Evolutionary conservation across 2,113 vertebrate species (phyloP).

Genomic region (Canis aureus): DNA sequence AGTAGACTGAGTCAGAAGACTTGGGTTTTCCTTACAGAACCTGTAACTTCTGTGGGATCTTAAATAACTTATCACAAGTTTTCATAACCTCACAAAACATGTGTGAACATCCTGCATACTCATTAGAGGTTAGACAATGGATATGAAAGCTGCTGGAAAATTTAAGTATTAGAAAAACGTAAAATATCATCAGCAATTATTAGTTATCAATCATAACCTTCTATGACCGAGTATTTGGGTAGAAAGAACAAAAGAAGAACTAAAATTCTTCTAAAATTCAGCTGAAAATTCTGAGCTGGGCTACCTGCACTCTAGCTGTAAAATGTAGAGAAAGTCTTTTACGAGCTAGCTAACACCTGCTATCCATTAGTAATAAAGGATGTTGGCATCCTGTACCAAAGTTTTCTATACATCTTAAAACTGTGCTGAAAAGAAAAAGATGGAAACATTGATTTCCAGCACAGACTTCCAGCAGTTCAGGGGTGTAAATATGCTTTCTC

Average conservation of each 20-base stretch:
- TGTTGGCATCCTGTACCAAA: conserved; percentile 18
- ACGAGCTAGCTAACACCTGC: background rate
- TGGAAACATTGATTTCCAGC: conserved; percentile 4
- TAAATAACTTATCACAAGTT: background rate
- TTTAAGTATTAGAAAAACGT: background rate
- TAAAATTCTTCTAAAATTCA: background rate
- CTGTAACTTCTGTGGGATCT: background rate
- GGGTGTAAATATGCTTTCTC: background rate
- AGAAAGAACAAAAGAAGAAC: conserved; percentile 12
- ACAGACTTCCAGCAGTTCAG: background rate
- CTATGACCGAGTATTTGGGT: background rate
- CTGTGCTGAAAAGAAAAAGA: conserved; percentile 39
- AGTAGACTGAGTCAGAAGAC: background rate
- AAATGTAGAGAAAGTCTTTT: conserved; percentile 2
- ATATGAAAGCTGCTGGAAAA: background rate
- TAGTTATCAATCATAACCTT: background rate
- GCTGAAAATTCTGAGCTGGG: background rate
- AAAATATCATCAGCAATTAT: background rate
- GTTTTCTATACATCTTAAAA: conserved; percentile 1
- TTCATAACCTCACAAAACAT: background rate
- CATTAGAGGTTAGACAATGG: background rate
- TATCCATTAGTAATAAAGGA: background rate
- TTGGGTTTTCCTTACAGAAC: background rate
- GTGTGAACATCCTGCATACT: background rate
- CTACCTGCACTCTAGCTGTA: background rate